Evolutionary conservation across 2,113 vertebrate genomes (phyloP).

Genomic region (Zosterops lateralis): DNA sequence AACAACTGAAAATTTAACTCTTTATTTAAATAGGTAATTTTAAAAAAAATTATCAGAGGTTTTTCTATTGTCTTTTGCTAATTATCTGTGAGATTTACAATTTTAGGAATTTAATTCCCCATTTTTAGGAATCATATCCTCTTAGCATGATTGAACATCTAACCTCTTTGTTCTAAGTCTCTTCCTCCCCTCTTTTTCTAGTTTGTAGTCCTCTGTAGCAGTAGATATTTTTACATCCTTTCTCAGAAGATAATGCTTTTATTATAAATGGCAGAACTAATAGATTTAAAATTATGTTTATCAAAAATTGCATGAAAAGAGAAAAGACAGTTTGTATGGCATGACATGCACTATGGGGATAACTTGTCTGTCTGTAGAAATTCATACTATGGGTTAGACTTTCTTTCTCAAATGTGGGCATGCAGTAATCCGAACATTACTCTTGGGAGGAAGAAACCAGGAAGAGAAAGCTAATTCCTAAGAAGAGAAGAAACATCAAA

Average conservation of each 20-base stretch:
- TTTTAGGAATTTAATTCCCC: background rate
- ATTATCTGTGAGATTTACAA: background rate
- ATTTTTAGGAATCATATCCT: background rate
- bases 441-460: conserved; percentile 20
- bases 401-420: background rate
- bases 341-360: background rate
- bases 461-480: conserved; percentile 35
- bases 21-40: background rate
- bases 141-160: background rate
- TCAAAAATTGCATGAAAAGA: background rate
- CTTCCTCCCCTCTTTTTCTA: background rate
- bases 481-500: conserved; percentile 39
- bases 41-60: background rate
- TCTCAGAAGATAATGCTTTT: background rate
- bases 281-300: background rate
- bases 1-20: background rate
- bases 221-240: background rate
- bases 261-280: background rate
- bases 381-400: background rate
- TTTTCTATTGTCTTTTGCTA: background rate
- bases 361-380: background rate
- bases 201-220: background rate
- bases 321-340: background rate
- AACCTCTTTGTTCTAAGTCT: background rate
- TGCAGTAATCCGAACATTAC: background rate